phyloP scores from a whole-genome alignment of 2,797 vertebrate species.

The Leptodactylus fallax region DNA sequence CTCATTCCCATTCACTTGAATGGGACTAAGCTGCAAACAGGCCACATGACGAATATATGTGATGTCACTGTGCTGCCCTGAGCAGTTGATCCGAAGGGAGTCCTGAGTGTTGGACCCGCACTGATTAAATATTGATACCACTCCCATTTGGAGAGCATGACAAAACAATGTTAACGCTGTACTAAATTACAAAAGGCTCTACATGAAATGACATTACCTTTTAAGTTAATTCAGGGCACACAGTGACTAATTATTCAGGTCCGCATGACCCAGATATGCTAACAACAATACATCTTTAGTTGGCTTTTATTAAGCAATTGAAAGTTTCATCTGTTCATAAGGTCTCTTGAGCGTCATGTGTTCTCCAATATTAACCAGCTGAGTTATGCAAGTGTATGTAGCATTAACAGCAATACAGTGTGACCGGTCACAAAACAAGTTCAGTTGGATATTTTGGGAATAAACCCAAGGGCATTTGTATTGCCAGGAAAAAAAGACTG shows the following conservation, averaged over 20 bases:
- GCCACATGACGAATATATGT: too few relatives aligned
- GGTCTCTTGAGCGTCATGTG: not conserved
- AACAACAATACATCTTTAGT: not conserved
- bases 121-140: too few relatives aligned
- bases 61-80: too few relatives aligned
- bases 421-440: constrained; percentile 37
- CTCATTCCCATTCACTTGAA: too few relatives aligned
- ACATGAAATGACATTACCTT: not conserved
- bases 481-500: not conserved
- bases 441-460: constrained; percentile 44
- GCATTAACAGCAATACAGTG: not conserved
- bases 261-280: constrained; percentile 28
- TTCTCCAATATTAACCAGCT: not conserved
- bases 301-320: not conserved
- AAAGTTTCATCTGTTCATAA: constrained; percentile 7
- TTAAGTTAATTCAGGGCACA: not conserved
- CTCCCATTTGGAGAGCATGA: too few relatives aligned
- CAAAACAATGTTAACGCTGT: too few relatives aligned
- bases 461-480: constrained; percentile 14
- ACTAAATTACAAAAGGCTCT: too few relatives aligned
- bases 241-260: constrained; percentile 5
- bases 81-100: too few relatives aligned
- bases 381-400: not conserved
- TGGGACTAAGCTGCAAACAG: too few relatives aligned
- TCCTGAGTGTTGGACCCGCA: too few relatives aligned